Conservation (phyloP, 2,888 invertebrate genomes). For the Pristionchus japonicus region DNA sequence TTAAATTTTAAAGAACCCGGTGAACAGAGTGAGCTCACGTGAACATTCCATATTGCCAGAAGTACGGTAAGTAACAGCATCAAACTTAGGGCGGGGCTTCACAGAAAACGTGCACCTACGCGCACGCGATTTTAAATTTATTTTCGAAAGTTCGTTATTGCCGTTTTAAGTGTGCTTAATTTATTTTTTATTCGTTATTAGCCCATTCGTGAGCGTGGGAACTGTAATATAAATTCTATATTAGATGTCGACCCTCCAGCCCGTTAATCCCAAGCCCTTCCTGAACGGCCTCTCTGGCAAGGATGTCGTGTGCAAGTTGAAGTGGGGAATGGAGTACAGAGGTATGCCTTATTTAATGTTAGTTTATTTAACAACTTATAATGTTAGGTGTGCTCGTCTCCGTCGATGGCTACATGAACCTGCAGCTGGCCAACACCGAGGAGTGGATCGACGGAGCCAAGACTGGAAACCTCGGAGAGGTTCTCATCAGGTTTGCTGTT, state of each 20-base stretch:
- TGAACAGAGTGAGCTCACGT: too few species aligned
- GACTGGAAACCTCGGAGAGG: constrained; percentile 95
- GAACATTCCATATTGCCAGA: too few species aligned
- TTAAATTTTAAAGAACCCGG: too few species aligned
- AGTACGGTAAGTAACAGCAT: too few species aligned
- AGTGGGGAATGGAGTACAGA: constrained; percentile 99
- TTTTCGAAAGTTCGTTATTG: too few species aligned
- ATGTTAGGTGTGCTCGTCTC: constrained; percentile 90
- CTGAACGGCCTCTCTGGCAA: constrained; percentile 97
- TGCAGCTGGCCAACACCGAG: constrained; percentile 95
- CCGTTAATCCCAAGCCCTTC: constrained; percentile 98
- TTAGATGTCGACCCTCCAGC: constrained; percentile 75
- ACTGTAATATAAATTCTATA: too few species aligned
- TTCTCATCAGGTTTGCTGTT: constrained; percentile 85
- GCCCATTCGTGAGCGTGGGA: too few species aligned
- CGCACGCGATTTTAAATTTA: too few species aligned
- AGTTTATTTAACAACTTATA: neutral
- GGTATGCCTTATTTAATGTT: constrained; percentile 53
- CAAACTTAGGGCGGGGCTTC: too few species aligned
- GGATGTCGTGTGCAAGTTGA: constrained; percentile 95
- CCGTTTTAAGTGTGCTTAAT: neutral
- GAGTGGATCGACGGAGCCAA: constrained; percentile 93
- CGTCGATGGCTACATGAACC: constrained; percentile 98
- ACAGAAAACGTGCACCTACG: too few species aligned
- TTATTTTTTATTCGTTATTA: neutral